Evolutionary conservation across 2,113 vertebrate genomes (phyloP), one percentile per base, ranked within the genome.

Genomic region (human): DNA sequence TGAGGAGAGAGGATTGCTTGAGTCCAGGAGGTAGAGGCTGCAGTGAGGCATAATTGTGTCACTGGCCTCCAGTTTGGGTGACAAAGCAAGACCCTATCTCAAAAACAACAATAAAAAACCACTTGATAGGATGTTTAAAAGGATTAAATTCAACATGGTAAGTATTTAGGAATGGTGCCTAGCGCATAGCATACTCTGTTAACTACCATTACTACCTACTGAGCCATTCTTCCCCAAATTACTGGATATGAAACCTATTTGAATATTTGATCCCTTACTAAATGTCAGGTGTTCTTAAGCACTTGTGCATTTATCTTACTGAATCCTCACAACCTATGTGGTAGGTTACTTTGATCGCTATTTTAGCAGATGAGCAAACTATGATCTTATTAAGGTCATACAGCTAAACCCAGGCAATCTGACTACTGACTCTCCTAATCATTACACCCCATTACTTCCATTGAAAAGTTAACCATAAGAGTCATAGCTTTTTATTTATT

Each of bases 391-490:
- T 78, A 80, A 88, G n/a, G 68, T 84, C 38, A 66, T 23, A 81
- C 18, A 94, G n/a, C 73, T 91, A 79, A 95, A 84, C 52, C 45
- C 84, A 80, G 10, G 11, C 43, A 73, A 20, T 93, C 40, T 50
- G 17, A 88, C 57, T 87, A 48, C 11, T 94, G 48, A 82, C 50
- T 13, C 25, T 79, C 7, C 73, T 75, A 87, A 55, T 40, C n/a
- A 25, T 95, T 81, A 82, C 16, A 79, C 35, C 43, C 59, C 66
- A 68, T 13, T 35, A 64, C 50, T 11, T 75, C 72, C 25, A 61
- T 0, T 90, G 64, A 78, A 92, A 84, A 82, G 3, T 68, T 89
- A 30, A 93, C 83, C 61, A n/a, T 78, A 90, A 95, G 96, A 97
- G 81, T 48, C 5, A 30, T 88, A 83, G 6, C 43, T 76, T 83